A percentile compares a stretch with the other conserved stretches of the same genome.
phyloP scores from a whole-genome alignment of 2,113 vertebrate species.

The Dryoscopus gambensis region DNA sequence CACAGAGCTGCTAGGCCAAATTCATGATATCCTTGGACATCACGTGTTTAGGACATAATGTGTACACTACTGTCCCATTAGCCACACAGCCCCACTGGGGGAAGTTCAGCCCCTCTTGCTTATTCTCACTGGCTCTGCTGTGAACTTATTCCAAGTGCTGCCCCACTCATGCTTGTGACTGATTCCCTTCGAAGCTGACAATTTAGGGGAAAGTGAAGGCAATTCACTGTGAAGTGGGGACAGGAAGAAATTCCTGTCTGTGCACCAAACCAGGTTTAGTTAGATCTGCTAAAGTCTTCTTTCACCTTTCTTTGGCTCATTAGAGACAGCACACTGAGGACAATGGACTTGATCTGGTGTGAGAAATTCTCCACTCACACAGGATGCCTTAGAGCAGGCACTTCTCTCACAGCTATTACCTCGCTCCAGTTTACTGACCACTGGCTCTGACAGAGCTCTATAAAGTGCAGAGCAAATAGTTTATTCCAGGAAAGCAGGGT shows the following conservation, averaged over 20 bases:
- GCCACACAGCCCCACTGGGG: not conserved
- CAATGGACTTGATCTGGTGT: not conserved
- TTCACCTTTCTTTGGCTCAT: not conserved
- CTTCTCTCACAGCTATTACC: slow-evolving; percentile 44
- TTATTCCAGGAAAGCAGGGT: slow-evolving; percentile 42
- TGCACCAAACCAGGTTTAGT: not conserved
- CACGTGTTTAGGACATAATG: not conserved
- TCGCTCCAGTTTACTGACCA: slow-evolving; percentile 47
- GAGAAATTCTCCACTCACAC: not conserved
- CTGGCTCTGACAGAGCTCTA: slow-evolving; percentile 28
- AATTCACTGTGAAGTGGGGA: not conserved
- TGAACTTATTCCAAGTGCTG: not conserved
- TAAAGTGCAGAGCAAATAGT: slow-evolving; percentile 30
- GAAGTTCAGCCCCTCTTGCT: not conserved
- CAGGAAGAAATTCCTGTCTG: not conserved
- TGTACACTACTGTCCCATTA: not conserved
- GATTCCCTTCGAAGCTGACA: not conserved
- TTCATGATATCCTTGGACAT: not conserved
- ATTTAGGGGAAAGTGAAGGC: not conserved
- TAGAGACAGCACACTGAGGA: not conserved
- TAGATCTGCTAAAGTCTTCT: not conserved
- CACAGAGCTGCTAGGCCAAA: not conserved
- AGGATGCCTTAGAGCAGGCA: slow-evolving; percentile 8
- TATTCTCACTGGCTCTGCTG: not conserved
- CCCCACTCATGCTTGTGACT: not conserved